phyloP scores from a whole-genome alignment of 2,888 invertebrate species.

The Drosophila putrida region DNA sequence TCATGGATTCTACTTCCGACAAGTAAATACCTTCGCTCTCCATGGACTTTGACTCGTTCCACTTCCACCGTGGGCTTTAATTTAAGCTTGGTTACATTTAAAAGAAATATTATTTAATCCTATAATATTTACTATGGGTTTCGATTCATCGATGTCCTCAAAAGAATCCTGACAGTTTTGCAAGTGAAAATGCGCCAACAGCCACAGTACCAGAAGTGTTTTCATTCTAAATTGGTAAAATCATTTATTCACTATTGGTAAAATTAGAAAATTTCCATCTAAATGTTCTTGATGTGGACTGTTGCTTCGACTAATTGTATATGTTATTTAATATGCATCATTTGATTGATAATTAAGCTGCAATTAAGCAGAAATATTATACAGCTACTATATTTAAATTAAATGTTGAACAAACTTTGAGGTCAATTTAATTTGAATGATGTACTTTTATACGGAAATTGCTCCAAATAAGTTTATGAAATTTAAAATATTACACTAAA shows the following conservation, averaged over 20 bases:
- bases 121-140: background rate
- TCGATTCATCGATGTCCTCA: background rate
- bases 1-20: constrained; percentile 24
- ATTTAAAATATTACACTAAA: no score
- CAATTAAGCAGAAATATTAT: background rate
- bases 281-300: background rate
- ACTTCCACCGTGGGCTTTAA: constrained; percentile 28
- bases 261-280: background rate
- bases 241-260: no score
- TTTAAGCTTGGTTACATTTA: background rate
- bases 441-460: no score
- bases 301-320: background rate
- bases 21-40: constrained; percentile 50
- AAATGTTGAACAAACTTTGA: no score
- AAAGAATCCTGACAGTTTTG: background rate
- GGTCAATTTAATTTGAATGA: no score
- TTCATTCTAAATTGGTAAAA: no score
- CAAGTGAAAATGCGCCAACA: background rate
- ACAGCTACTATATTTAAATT: no score
- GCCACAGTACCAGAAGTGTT: constrained; percentile 5
- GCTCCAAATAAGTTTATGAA: no score
- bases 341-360: constrained; percentile 8
- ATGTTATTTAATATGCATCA: constrained; percentile 2
- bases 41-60: constrained; percentile 33
- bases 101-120: background rate